A percentile compares a stretch with the other conserved stretches of the same genome.
phyloP scores from a whole-genome alignment of 2,888 invertebrate species.

The Drosophila paramelanica region DNA sequence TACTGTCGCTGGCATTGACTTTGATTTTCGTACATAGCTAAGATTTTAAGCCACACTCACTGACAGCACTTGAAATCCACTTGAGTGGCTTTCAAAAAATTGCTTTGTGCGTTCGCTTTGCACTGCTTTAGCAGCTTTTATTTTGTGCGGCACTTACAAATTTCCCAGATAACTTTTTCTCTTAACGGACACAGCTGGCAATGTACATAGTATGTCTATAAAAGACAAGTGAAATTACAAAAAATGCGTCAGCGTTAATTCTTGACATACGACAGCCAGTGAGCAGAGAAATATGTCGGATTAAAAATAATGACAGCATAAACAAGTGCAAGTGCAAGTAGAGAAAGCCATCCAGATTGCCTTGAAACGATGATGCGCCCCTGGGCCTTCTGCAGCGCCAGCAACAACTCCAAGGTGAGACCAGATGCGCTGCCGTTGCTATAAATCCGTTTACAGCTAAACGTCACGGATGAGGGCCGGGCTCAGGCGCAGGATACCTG shows the following conservation, averaged over 20 bases:
- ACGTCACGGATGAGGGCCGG: constrained; percentile 51
- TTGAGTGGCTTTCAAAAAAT: constrained; percentile 43
- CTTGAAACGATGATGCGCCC: constrained; percentile 51
- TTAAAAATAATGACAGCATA: constrained; percentile 68
- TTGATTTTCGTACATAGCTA: constrained; percentile 37
- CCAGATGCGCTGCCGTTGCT: constrained; percentile 41
- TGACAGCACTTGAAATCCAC: constrained; percentile 37
- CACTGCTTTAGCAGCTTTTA: constrained; percentile 19
- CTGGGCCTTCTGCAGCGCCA: background rate
- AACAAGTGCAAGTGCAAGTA: constrained; percentile 64
- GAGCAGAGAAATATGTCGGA: constrained; percentile 52
- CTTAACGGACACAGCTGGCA: background rate
- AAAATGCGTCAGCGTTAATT: constrained; percentile 53
- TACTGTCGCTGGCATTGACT: constrained; percentile 49
- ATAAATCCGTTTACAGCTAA: constrained; percentile 72
- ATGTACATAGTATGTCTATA: background rate
- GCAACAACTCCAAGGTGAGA: constrained; percentile 52
- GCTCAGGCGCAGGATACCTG: constrained; percentile 1
- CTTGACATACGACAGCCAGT: constrained; percentile 27
- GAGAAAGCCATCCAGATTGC: constrained; percentile 39
- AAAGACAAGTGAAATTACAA: constrained; percentile 23
- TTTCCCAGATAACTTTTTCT: constrained; percentile 14
- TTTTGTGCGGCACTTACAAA: constrained; percentile 12
- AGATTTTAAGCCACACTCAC: constrained; percentile 42
- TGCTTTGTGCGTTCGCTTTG: constrained; percentile 54